Evolutionary conservation across 2,888 invertebrate genomes (phyloP), one percentile per base, ranked within the genome.

Genomic region (Drosophila yooni): DNA sequence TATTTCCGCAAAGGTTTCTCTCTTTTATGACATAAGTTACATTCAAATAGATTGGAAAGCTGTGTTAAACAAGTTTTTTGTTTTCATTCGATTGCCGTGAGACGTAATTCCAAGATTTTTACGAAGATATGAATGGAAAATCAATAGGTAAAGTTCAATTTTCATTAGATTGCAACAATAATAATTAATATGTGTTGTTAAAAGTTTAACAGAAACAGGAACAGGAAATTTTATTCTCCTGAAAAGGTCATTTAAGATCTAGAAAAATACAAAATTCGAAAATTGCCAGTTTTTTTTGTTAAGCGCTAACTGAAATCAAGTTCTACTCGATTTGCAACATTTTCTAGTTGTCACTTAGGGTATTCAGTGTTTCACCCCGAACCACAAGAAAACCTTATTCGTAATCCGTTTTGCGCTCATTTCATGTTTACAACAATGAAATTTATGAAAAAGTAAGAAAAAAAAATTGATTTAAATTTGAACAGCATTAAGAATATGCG

Each of bases 391-490:
- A 43, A 56, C 33, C 51, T 56, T 46, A 71, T 61, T 27, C 31
- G 29, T 61, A 70, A 70, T 70, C 50, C 71, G 27, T 71, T 72
- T 71, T 74, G 57, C 25, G 61, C 58, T 38, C 43, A 68, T 68
- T 57, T 68, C 58, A 57, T 59, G 56, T 57, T 69, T 50, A 79
- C 68, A 71, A 79, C 65, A 78, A 78, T 71, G 67, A 64, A 71
- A 58, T 53, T 69, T 58, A 64, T 74, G 40, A 64, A 64, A 69
- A 62, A 21, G 40, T 52, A 40, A 40, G 34, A 21, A 33, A 73
- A 70, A 40, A 82, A 82, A 82, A 82, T 73, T 77, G 48, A 88
- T 81, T 88, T 83, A 79, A 74, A 68, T 81, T 69, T 81, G 59
- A 74, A 62, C 33, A 64, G 52, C 61, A 61, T 64, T 53, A 50